Conservation (phyloP, 92 coral and sea anemone species). For the Paramuricea clavata region DNA sequence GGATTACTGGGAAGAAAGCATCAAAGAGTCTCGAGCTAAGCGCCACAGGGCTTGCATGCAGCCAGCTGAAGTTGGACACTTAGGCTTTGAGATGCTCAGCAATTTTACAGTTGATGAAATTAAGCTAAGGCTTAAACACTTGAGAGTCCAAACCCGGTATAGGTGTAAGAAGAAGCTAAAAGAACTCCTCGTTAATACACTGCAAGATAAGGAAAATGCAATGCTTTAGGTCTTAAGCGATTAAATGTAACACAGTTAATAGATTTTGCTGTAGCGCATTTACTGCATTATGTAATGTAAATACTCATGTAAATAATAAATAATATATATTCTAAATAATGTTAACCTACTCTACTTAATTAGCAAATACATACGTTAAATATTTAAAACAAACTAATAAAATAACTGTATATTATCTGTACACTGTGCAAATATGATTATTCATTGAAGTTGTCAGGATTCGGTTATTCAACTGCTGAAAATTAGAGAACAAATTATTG, state of each 20-base stretch:
- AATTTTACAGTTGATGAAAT: constrained; percentile 2
- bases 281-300: too few relatives aligned
- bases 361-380: neutral
- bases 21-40: neutral
- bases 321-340: too few relatives aligned
- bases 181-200: neutral
- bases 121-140: constrained; percentile 1
- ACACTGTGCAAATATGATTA: too few relatives aligned
- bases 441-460: too few relatives aligned
- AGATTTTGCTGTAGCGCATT: too few relatives aligned
- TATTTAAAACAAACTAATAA: too few relatives aligned
- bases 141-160: constrained; percentile 9
- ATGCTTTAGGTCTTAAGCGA: neutral
- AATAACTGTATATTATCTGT: neutral
- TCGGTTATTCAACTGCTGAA: too few relatives aligned
- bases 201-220: constrained; percentile 5
- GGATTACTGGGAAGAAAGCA: too few relatives aligned
- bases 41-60: neutral
- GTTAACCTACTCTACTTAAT: too few relatives aligned
- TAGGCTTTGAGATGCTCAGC: neutral
- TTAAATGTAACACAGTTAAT: too few relatives aligned
- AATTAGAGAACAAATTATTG: too few relatives aligned
- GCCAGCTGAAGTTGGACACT: neutral
- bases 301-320: too few relatives aligned
- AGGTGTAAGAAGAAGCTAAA: constrained; percentile 16